Evolutionary conservation across 2,888 invertebrate genomes (phyloP).

Genomic region (Mythimna vitellina): DNA sequence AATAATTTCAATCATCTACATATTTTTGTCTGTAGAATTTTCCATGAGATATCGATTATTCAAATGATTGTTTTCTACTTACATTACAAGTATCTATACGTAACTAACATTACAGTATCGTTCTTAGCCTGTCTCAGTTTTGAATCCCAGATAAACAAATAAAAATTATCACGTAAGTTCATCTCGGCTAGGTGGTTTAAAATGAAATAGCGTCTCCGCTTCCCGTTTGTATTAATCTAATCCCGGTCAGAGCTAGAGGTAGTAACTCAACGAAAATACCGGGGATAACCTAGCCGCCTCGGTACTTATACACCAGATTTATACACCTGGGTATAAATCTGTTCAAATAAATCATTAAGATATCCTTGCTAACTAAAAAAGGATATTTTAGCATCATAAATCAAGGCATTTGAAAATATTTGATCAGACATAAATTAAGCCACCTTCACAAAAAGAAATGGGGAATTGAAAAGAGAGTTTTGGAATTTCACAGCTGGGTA

Average conservation of each 20-base stretch:
- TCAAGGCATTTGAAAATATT: conserved; percentile 42
- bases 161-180: conserved; percentile 48
- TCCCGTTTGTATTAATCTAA: conserved; percentile 73
- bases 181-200: conserved; percentile 65
- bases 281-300: conserved; percentile 65
- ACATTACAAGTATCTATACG: too few species aligned
- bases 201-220: conserved; percentile 69
- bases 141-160: conserved; percentile 19
- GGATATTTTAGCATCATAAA: conserved; percentile 39
- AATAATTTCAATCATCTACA: conserved; percentile 13
- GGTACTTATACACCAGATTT: conserved; percentile 43
- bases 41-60: background rate
- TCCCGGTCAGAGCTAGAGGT: conserved; percentile 69
- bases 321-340: conserved; percentile 65
- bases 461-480: conserved; percentile 38
- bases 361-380: conserved; percentile 33
- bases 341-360: conserved; percentile 59
- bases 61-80: background rate
- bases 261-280: conserved; percentile 76
- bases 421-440: conserved; percentile 41
- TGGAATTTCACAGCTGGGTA: conserved; percentile 30
- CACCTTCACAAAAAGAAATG: conserved; percentile 36
- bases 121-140: background rate
- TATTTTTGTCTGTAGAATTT: conserved; percentile 6
- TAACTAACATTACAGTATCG: background rate